Evolutionary conservation across 2,797 vertebrate genomes (phyloP).

Genomic region (Sorex maritimensis): DNA sequence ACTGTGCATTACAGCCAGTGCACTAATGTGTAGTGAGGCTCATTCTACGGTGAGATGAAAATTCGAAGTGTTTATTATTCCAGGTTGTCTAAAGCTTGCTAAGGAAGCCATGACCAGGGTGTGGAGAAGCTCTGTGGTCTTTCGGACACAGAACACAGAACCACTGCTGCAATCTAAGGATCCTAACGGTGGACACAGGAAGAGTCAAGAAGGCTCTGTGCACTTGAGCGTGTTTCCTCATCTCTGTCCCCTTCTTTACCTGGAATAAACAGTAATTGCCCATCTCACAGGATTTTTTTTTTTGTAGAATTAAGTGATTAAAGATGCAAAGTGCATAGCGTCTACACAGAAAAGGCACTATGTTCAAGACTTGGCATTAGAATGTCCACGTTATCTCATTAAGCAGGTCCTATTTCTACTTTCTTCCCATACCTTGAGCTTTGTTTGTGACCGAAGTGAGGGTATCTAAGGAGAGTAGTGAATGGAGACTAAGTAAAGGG

Average conservation of each 20-base stretch:
- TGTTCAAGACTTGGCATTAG: not conserved
- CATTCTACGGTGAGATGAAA: not conserved
- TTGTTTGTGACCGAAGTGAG: not conserved
- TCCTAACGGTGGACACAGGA: not conserved
- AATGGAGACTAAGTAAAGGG: not conserved
- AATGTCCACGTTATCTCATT: not conserved
- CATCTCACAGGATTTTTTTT: no score
- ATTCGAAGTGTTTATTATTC: constrained; percentile 29
- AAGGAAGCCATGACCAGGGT: not conserved
- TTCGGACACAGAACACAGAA: not conserved
- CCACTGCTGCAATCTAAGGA: no score
- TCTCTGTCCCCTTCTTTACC: not conserved
- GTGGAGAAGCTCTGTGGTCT: not conserved
- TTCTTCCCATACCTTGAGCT: not conserved
- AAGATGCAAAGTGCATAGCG: not conserved
- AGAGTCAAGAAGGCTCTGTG: not conserved
- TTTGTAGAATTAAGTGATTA: constrained; percentile 6
- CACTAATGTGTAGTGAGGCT: not conserved
- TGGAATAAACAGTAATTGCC: not conserved
- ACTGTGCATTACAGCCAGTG: not conserved
- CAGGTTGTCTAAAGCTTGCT: not conserved
- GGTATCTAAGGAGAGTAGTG: not conserved
- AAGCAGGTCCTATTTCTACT: not conserved
- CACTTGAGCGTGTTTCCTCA: no score
- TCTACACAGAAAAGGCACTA: not conserved